Conservation (phyloP, 2,888 invertebrate species). For the Malthinus seriepunctatus region DNA sequence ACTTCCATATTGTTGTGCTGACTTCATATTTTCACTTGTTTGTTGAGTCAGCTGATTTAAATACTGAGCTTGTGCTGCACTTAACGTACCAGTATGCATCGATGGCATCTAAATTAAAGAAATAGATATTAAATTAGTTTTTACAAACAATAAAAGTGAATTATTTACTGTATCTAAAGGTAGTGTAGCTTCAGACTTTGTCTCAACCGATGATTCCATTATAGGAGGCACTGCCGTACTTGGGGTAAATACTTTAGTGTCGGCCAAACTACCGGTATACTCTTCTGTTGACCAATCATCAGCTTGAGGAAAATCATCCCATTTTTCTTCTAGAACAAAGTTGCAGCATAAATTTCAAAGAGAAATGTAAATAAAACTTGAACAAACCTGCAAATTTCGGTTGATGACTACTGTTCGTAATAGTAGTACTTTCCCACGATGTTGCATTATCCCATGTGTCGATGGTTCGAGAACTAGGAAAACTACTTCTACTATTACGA, state of each 20-base stretch:
- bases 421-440: slow-evolving; percentile 48
- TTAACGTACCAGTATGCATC: slow-evolving; percentile 56
- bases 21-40: slow-evolving; percentile 49
- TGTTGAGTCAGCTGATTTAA: slow-evolving; percentile 63
- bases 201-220: slow-evolving; percentile 8
- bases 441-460: slow-evolving; percentile 63
- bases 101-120: slow-evolving; percentile 44
- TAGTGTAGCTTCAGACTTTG: slow-evolving; percentile 7
- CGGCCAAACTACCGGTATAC: slow-evolving; percentile 91
- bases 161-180: slow-evolving; percentile 17
- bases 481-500: slow-evolving; percentile 44
- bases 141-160: neutral
- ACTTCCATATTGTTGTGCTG: slow-evolving; percentile 36
- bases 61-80: slow-evolving; percentile 64
- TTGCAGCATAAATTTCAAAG: neutral
- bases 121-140: neutral
- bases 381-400: slow-evolving; percentile 14
- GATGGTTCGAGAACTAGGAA: slow-evolving; percentile 50
- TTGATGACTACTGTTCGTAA: slow-evolving; percentile 22
- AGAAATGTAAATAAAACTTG: neutral
- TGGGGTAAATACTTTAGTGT: slow-evolving; percentile 90
- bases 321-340: slow-evolving; percentile 62
- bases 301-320: slow-evolving; percentile 65
- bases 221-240: slow-evolving; percentile 56
- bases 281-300: slow-evolving; percentile 77